These are phyloP conservation scores for Drosophila prostipennis DNA, from an alignment of 2,888 invertebrate species.

Conservation along the genomic window DNA sequence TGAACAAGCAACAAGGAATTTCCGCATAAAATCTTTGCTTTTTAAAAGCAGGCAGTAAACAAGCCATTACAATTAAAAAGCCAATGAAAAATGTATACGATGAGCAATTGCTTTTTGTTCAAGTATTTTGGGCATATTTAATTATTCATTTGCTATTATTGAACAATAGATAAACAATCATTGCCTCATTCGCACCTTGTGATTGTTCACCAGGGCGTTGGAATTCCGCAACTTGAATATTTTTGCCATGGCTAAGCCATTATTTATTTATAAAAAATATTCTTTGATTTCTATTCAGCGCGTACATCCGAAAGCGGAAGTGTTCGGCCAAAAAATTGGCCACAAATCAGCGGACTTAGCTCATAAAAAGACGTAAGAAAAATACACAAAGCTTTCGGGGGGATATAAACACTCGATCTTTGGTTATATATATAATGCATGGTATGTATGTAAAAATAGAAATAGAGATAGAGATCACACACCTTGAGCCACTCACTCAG, in stretches of 20 bases:
- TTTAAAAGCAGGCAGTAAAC: slow-evolving; percentile 4
- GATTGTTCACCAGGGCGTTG: slow-evolving; percentile 2
- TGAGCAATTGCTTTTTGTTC: slow-evolving; percentile 21
- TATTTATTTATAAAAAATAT: slow-evolving; percentile 30
- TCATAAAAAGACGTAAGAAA: slow-evolving; percentile 30
- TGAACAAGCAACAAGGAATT: slow-evolving; percentile 4
- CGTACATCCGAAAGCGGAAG: slow-evolving; percentile 26
- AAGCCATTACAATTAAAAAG: not conserved
- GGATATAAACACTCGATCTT: not conserved
- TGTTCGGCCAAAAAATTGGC: slow-evolving; percentile 22
- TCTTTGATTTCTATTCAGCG: slow-evolving; percentile 26
- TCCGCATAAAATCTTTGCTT: too few relatives aligned
- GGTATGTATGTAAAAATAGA: too few relatives aligned
- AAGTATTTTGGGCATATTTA: slow-evolving; percentile 13
- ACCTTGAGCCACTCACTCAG: slow-evolving; percentile 46
- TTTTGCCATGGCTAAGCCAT: not conserved
- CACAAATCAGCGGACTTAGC: slow-evolving; percentile 35
- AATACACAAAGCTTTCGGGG: slow-evolving; percentile 13
- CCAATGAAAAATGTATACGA: not conserved
- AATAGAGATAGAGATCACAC: slow-evolving; percentile 31
- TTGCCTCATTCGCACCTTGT: slow-evolving; percentile 17
- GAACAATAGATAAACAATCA: slow-evolving; percentile 25
- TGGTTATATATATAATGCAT: too few relatives aligned
- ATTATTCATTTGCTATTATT: slow-evolving; percentile 25
- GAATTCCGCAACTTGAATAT: slow-evolving; percentile 14